phyloP scores from a whole-genome alignment of 2,113 vertebrate species.

The Rhynchomys soricoides region DNA sequence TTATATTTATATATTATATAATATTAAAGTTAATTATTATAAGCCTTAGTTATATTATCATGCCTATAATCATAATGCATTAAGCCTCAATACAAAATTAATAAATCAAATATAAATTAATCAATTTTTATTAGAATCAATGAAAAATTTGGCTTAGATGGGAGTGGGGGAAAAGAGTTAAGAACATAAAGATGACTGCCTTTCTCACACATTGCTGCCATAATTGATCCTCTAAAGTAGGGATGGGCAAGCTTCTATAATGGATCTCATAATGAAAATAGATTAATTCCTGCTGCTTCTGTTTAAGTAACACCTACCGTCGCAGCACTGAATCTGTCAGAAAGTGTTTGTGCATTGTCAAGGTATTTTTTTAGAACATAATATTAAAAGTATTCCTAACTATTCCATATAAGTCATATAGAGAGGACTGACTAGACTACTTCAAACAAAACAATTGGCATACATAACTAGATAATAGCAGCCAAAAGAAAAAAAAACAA shows the following conservation, averaged over 20 bases:
- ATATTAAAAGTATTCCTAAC: constrained; percentile 22
- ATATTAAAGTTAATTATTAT: no score
- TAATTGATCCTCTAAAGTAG: not conserved
- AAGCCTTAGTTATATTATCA: no score
- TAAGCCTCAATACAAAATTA: not conserved
- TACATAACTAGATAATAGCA: constrained; percentile 26
- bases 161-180: not conserved
- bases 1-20: no score
- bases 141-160: not conserved
- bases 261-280: not conserved
- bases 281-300: not conserved
- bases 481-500: not conserved
- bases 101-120: not conserved
- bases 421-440: not conserved
- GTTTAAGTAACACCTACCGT: not conserved
- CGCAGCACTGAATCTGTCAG: not conserved
- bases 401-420: not conserved
- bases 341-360: not conserved
- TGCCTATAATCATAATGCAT: no score
- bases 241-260: not conserved
- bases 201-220: not conserved
- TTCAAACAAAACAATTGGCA: not conserved
- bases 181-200: not conserved
- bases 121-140: not conserved
- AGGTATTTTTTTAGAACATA: not conserved